These are phyloP conservation scores for Prunella strophiata DNA, from an alignment of 2,797 vertebrate species.

Conservation along the genomic window DNA sequence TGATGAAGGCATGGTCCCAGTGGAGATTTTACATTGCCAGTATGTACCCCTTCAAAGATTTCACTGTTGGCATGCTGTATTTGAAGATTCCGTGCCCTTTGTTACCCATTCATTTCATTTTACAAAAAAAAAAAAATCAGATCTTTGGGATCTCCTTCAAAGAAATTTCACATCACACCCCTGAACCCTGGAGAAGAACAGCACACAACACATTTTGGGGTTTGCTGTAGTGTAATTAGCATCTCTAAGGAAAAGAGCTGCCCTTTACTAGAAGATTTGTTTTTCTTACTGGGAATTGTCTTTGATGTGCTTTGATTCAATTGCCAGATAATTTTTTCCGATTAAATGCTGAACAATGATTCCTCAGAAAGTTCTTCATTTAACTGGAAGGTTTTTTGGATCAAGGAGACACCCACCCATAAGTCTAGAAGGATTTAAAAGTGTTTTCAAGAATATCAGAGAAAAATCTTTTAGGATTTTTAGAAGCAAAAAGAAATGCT, in stretches of 20 bases:
- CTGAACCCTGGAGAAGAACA: not conserved
- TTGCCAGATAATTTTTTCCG: constrained; percentile 36
- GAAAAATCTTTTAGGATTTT: not conserved
- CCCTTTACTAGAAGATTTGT: constrained; percentile 30
- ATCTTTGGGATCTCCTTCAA: constrained; percentile 55
- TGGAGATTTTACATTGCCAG: constrained; percentile 50
- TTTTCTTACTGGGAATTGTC: constrained; percentile 24
- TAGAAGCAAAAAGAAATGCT: not conserved
- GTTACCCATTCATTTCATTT: constrained; percentile 49
- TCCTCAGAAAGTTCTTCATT: constrained; percentile 6
- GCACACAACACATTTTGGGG: not conserved
- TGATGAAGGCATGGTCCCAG: constrained; percentile 64
- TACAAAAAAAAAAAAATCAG: not conserved
- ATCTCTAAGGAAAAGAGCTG: not conserved
- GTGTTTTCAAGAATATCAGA: not conserved
- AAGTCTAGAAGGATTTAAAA: not conserved
- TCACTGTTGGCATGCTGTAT: constrained; percentile 64
- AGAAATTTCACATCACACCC: constrained; percentile 23
- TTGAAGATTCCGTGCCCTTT: constrained; percentile 66
- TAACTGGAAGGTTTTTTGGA: not conserved
- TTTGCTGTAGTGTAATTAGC: constrained; percentile 47
- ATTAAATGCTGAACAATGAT: constrained; percentile 44
- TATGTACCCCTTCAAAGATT: constrained; percentile 62
- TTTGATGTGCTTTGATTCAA: constrained; percentile 53
- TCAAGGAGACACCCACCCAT: not conserved